Base-by-base conservation (phyloP, 2,888 invertebrate species). In the Melieria omissa region DNA sequence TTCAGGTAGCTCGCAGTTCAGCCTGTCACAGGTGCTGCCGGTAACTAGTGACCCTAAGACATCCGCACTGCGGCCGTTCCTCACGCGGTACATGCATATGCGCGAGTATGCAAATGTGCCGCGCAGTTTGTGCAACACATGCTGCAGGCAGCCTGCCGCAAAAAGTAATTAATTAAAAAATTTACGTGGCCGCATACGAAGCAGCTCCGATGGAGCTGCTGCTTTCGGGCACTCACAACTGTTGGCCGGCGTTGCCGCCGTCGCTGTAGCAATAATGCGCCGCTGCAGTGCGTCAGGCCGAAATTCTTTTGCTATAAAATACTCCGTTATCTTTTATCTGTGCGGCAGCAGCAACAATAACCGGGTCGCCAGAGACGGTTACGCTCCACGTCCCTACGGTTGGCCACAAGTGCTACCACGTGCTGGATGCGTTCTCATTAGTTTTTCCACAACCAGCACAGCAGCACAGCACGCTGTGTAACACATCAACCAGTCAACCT, bases 121-220 rank as follows among this genome's bases (percentile, higher is more conserved):
- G 14, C 52, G 14, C 9, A 5, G 29, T 57, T 57, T 14, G 12
- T 62, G 62, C 46, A 62, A 14, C 62, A 62, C 46, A 62, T 62
- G 62, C 62, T 62, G 62, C 62, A 14, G 4, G 16, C 57, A 45
- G 16, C 16, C 16, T 62, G 47, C 46, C 45, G 29, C 29, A 62
- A 62, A 62, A 62, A 57, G 62, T 62, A 62, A 62, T 62, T 62
- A 62, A 62, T 62, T 62, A 62, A 62, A 62, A 62, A 62, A 62
- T 62, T 46, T 62, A 5, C 29, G 47, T 62, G 16, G 62, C 47
- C 62, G 46, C 46, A 60, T 60, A 42, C 41, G 42, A n/a, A n/a
- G n/a, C n/a, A n/a, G n/a, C n/a, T n/a, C n/a, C n/a, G n/a, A n/a
- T n/a, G n/a, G n/a, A n/a, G n/a, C n/a, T n/a, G n/a, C n/a, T n/a